A percentile compares a stretch with the other conserved stretches of the same genome.
Evolutionary conservation across 1,140 invertebrate genomes (phyloP).

Genomic region (Drosophila tropicalis): DNA sequence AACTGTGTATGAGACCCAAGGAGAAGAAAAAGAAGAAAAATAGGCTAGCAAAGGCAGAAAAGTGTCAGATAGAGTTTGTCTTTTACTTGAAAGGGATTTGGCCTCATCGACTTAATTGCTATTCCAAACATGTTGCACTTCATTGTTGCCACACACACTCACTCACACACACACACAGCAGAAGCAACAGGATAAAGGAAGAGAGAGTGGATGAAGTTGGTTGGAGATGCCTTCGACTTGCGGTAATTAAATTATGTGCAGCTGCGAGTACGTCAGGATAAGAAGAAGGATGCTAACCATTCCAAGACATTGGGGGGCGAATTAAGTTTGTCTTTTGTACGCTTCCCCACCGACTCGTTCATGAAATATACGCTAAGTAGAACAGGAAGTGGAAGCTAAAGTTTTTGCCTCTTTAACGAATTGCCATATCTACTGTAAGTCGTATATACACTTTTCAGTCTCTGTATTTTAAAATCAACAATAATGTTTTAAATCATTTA

Average conservation of each 20-base stretch:
- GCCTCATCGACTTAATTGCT: constrained; percentile 65
- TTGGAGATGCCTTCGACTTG: constrained; percentile 41
- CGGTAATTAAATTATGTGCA: constrained; percentile 77
- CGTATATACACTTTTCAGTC: background rate
- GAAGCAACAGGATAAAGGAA: background rate
- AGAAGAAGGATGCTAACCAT: constrained; percentile 5
- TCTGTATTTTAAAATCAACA: background rate
- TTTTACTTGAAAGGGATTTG: constrained; percentile 25
- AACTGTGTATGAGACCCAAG: background rate
- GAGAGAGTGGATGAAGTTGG: background rate
- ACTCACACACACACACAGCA: constrained; percentile 15
- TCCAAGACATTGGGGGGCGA: constrained; percentile 41
- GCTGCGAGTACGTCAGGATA: constrained; percentile 13
- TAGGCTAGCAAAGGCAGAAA: background rate
- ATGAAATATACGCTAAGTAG: constrained; percentile 1
- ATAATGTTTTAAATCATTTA: background rate
- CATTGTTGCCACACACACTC: constrained; percentile 53
- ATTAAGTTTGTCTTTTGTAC: constrained; percentile 43
- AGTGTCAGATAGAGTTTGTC: constrained; percentile 9
- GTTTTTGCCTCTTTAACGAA: background rate
- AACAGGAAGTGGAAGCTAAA: background rate
- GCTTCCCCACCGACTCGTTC: background rate
- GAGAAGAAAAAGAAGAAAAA: background rate
- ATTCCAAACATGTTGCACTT: constrained; percentile 76
- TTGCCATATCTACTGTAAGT: background rate